A percentile compares a stretch with the other conserved stretches of the same genome.
Conservation (phyloP, 2,113 vertebrate genomes). For the Notechis scutatus region DNA sequence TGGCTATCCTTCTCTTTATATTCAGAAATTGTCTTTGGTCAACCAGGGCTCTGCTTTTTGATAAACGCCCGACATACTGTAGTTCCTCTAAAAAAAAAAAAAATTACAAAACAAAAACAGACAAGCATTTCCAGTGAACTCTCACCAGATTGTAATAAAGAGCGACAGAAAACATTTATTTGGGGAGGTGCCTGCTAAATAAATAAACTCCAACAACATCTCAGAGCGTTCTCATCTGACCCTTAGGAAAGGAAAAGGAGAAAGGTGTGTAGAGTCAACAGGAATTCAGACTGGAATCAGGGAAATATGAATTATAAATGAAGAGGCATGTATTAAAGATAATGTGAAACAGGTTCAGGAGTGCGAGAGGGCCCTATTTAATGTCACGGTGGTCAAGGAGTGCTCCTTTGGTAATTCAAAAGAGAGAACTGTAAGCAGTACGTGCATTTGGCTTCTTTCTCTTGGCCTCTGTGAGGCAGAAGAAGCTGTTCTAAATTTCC, state of each 20-base stretch:
- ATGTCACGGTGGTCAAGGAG: conserved; percentile 9
- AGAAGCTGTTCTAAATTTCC: neutral
- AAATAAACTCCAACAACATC: conserved; percentile 13
- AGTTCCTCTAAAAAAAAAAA: conserved; percentile 40
- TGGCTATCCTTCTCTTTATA: conserved; percentile 41
- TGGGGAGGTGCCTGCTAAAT: conserved; percentile 9
- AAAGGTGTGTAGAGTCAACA: conserved; percentile 47
- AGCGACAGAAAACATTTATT: conserved; percentile 25
- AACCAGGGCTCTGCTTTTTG: conserved; percentile 1
- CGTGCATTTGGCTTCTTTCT: neutral
- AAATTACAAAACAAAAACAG: neutral
- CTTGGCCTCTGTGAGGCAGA: too few species aligned
- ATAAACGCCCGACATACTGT: conserved; percentile 38
- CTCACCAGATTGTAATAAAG: conserved; percentile 27
- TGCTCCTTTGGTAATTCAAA: neutral
- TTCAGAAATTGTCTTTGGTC: conserved; percentile 28
- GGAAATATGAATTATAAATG: conserved; percentile 52
- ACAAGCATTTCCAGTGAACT: neutral
- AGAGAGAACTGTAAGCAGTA: neutral
- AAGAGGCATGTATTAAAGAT: conserved; percentile 50
- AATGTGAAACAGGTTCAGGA: conserved; percentile 30
- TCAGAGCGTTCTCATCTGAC: neutral
- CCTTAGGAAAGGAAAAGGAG: conserved; percentile 41
- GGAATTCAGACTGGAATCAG: conserved; percentile 45
- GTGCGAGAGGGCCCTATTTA: neutral